Evolutionary conservation across 2,113 vertebrate genomes (phyloP), one percentile per base, ranked within the genome.

Genomic region (Pterocles orientalis): DNA sequence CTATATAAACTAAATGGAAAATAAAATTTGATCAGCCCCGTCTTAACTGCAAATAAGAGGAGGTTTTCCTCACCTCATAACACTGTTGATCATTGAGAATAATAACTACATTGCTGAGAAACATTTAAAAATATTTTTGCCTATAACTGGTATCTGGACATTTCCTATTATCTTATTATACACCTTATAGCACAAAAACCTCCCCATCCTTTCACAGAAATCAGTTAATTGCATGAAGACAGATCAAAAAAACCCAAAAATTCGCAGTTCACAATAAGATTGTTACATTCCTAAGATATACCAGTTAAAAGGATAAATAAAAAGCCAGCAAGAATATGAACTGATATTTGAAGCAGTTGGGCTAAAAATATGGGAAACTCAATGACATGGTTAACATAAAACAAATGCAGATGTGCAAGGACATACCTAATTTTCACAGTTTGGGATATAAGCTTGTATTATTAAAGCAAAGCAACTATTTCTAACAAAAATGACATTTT

Each of bases 401-500:
- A 14, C 18, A 71, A 84, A 84, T 54, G 17, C 19, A 62, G 14
- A 75, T 31, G 19, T 36, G 24, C 21, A 71, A 92, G 33, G 39
- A 34, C 39, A 29, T 23, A 88, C 0, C 3, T 39, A 3, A 33
- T 76, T 68, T 85, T 71, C 41, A 25, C 23, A 60, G 8, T 68
- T 54, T 47, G 31, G 15, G 7, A 62, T 58, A 53, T 17, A 75
- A 62, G 10, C 14, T 36, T 54, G 12, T n/a, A n/a, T 61, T 81
- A 66, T 57, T 50, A 70, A 71, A 70, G 60, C 7, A 60, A 77
- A 82, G 70, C 16, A n/a, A 34, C 8, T 0, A 53, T 43, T 61
- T 73, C 17, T 34, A 54, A 66, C 20, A 82, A 62, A 90, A 61
- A 7, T 1, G 0, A 29, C 0, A 0, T 72, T 60, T 86, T 62